phyloP scores from a whole-genome alignment of 2,888 invertebrate genomes.

The Heliconius ethilla region DNA sequence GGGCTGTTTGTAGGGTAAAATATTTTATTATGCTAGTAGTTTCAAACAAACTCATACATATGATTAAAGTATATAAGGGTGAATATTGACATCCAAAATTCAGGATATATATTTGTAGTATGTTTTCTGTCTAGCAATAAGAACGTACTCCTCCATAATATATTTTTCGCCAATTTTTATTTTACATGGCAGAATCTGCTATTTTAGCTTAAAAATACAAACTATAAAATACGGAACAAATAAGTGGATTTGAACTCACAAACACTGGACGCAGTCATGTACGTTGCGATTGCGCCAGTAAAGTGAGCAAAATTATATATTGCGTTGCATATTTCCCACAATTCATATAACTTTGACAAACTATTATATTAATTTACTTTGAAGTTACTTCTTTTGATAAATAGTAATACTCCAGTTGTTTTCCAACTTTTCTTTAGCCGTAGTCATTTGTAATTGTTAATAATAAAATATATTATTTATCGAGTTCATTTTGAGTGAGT shows the following conservation, averaged over 20 bases:
- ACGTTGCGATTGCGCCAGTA: background rate
- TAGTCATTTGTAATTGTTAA: background rate
- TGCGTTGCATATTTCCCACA: background rate
- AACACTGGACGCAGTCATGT: background rate
- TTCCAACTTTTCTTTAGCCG: background rate
- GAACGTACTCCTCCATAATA: too few relatives aligned
- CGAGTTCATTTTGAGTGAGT: too few relatives aligned
- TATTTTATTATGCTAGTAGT: background rate
- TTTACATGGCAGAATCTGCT: too few relatives aligned
- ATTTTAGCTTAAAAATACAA: too few relatives aligned
- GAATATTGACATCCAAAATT: background rate
- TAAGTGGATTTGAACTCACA: background rate
- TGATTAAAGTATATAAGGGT: background rate
- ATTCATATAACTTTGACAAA: background rate
- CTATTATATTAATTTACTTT: background rate
- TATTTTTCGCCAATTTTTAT: too few relatives aligned
- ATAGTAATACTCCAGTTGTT: background rate
- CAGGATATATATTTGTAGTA: background rate
- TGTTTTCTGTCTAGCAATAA: too few relatives aligned
- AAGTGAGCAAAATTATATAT: background rate
- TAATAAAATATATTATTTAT: background rate
- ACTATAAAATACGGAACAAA: background rate
- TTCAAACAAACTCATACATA: constrained; percentile 5
- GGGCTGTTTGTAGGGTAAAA: constrained; percentile 55
- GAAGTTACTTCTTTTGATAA: constrained; percentile 3